phyloP scores from a whole-genome alignment of 2,888 invertebrate species.

The Saturnia japonica region DNA sequence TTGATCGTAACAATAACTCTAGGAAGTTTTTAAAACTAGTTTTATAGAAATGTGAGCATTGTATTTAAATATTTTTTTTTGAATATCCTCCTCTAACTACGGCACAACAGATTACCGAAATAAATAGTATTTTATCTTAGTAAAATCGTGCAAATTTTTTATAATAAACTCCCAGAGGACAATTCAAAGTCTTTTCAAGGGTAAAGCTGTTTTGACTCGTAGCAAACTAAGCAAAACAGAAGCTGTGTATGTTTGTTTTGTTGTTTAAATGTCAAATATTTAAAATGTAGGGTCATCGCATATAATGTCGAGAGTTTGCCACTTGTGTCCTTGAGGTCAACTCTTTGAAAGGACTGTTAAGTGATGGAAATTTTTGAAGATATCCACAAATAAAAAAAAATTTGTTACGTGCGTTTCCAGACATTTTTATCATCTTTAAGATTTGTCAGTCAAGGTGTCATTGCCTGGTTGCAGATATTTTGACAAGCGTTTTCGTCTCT shows the following conservation, averaged over 20 bases:
- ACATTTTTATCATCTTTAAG: no score
- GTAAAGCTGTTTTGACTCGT: neutral
- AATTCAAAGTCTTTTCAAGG: slow-evolving; percentile 10
- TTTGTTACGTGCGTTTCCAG: no score
- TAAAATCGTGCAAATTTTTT: neutral
- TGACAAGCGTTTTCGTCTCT: no score
- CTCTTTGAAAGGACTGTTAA: neutral
- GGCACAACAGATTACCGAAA: neutral
- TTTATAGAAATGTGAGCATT: slow-evolving; percentile 2
- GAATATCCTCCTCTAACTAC: neutral
- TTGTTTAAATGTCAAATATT: neutral
- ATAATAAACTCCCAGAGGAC: neutral
- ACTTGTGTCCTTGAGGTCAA: neutral
- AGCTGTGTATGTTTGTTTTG: neutral
- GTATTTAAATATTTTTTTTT: neutral
- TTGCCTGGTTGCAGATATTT: no score
- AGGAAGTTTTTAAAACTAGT: neutral
- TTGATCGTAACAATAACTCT: neutral
- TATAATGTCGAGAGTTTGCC: neutral
- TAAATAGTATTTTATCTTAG: neutral
- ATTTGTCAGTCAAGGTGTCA: no score
- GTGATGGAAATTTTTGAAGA: neutral
- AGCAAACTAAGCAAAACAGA: neutral
- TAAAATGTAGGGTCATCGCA: neutral
- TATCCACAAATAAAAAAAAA: neutral